Conservation (phyloP, 2,888 invertebrate genomes). For the Clunio marinus region DNA sequence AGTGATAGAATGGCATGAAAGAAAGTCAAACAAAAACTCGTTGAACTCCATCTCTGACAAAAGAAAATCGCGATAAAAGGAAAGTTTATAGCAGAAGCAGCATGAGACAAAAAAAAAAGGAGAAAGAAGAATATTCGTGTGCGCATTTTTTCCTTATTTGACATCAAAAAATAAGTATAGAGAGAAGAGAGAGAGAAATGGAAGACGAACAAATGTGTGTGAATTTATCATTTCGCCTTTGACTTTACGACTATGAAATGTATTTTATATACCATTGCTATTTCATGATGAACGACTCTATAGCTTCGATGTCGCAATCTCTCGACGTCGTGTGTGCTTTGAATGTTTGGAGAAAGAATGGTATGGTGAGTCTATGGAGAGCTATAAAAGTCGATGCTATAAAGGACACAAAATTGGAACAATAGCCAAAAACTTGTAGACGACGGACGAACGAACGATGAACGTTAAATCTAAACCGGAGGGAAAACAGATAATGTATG, state of each 20-base stretch:
- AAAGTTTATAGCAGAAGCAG: neutral
- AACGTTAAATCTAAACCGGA: neutral
- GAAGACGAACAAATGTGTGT: too few species aligned
- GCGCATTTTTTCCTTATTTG: neutral
- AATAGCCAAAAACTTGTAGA: constrained; percentile 3
- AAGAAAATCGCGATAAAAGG: too few species aligned
- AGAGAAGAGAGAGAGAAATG: constrained; percentile 3
- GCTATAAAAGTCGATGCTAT: neutral
- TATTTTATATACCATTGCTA: neutral
- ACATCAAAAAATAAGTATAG: too few species aligned
- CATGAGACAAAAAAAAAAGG: neutral
- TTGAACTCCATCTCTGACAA: too few species aligned
- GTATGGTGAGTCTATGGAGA: neutral
- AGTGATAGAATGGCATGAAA: too few species aligned
- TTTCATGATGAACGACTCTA: neutral
- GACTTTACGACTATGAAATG: neutral
- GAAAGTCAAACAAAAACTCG: too few species aligned
- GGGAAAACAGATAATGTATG: neutral
- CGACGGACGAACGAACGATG: neutral
- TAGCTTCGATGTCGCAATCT: neutral
- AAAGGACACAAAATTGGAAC: constrained; percentile 15
- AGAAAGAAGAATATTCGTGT: too few species aligned
- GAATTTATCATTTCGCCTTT: constrained; percentile 2
- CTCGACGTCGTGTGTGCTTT: neutral
- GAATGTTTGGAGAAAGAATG: neutral